Evolutionary conservation across 2,888 invertebrate genomes (phyloP), one percentile per base, ranked within the genome.

Genomic region (Lydus trimaculatus): DNA sequence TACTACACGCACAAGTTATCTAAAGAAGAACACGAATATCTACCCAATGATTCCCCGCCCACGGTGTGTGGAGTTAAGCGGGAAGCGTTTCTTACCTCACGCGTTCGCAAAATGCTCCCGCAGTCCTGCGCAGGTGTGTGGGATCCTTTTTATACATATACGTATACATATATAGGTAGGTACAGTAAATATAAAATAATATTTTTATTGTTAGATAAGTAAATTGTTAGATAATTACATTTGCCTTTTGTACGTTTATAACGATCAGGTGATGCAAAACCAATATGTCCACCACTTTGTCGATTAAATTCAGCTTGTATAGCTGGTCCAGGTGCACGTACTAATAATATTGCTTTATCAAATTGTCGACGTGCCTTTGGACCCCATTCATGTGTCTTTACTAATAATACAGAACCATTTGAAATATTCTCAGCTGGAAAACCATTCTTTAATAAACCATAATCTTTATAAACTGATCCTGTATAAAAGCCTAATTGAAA

Each of bases 391-490:
- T 94, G 94, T 0, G 94, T 94, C 84, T 94, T 94, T 31, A 94
- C 92, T 15, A 93, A 89, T 66, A 93, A 85, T 8, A 94, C 94
- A 11, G 93, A 91, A 33, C 91, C 92, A 83, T 94, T 93, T 3
- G 89, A 88, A 0, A 94, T 87, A 81, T 91, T 91, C 83, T 94
- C 94, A 0, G 91, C 94, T 0, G 94, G 94, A 81, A 94, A 94
- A 0, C 94, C 94, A 77, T 93, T 93, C 79, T 91, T 90, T 72
- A 91, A 83, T 25, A 94, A 86, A 23, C 93, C 93, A 81, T 91
- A 92, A 81, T 94, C 94, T 87, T 92, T 92, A 84, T 94, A 94
- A 43, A 94, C 90, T 63, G 94, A 94, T 15, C 94, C 94, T 1
- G 94, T 94, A 68, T 91, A 86, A 61, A 92, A 86, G 56, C 94